Conservation (phyloP, 2,113 vertebrate genomes). For the Passer montanus region DNA sequence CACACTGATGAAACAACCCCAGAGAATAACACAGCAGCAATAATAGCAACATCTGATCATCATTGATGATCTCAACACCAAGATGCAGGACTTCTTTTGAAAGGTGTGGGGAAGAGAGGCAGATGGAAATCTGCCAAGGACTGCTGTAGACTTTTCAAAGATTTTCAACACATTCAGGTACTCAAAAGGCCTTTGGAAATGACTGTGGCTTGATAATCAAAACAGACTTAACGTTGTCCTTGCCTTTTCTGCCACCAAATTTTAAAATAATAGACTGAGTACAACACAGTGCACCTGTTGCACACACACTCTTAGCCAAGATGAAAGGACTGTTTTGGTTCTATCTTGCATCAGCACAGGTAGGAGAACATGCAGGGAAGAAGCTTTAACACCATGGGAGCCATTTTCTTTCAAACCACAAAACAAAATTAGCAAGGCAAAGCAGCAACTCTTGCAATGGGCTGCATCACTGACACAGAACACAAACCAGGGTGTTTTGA, state of each 20-base stretch:
- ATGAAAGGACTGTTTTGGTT: neutral
- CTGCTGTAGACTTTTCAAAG: neutral
- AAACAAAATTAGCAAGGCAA: neutral
- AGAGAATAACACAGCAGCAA: neutral
- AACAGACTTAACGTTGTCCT: neutral
- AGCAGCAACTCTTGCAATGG: neutral
- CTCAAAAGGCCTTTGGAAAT: neutral
- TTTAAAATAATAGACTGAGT: neutral
- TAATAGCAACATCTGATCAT: neutral
- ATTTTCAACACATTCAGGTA: neutral
- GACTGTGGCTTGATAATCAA: neutral
- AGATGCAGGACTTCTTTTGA: neutral
- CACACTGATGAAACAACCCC: neutral
- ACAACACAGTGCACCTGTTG: neutral
- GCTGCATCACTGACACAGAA: neutral
- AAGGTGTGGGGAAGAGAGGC: accelerated
- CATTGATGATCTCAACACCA: neutral
- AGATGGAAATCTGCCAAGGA: neutral
- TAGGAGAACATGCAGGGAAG: neutral
- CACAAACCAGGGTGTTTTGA: neutral
- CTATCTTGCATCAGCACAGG: neutral
- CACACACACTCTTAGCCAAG: accelerated
- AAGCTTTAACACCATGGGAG: neutral
- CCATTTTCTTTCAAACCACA: neutral
- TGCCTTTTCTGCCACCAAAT: neutral